Percentiles rank a stretch among this genome's conserved stretches.
phyloP scores from a whole-genome alignment of 2,797 vertebrate genomes.

The Cuniculus paca region DNA sequence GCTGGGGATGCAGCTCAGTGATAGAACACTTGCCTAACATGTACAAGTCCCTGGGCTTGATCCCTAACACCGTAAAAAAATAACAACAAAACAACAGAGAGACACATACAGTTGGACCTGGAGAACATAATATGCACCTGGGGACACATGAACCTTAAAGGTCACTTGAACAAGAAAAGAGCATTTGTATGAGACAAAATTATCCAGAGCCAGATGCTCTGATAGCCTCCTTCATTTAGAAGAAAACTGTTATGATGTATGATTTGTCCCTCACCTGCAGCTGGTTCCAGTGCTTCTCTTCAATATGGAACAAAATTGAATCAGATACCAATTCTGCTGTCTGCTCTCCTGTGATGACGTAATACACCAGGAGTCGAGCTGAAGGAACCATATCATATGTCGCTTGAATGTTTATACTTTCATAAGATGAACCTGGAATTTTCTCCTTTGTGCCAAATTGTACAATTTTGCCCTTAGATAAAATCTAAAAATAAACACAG shows the following conservation, averaged over 20 bases:
- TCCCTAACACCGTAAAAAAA: neutral
- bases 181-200: neutral
- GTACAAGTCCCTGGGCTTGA: neutral
- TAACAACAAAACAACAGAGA: neutral
- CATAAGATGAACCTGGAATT: constrained; percentile 76
- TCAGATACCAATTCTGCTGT: constrained; percentile 95
- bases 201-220: neutral
- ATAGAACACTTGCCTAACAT: neutral
- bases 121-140: constrained; percentile 83
- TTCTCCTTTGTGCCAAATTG: constrained; percentile 86
- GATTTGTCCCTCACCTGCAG: constrained; percentile 89
- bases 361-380: constrained; percentile 94
- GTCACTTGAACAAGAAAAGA: constrained; percentile 62
- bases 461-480: constrained; percentile 94
- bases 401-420: constrained; percentile 90
- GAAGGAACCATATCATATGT: constrained; percentile 95
- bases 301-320: constrained; percentile 94
- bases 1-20: neutral
- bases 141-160: constrained; percentile 88
- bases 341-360: constrained; percentile 91
- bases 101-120: constrained; percentile 78
- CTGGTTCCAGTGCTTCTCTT: constrained; percentile 91
- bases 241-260: neutral
- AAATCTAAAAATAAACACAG: constrained; percentile 86
- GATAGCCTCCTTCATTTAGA: neutral